Percentiles rank a stretch among this genome's conserved stretches.
Evolutionary conservation across 2,113 vertebrate genomes (phyloP).

Genomic region (Anarrhichthys ocellatus): DNA sequence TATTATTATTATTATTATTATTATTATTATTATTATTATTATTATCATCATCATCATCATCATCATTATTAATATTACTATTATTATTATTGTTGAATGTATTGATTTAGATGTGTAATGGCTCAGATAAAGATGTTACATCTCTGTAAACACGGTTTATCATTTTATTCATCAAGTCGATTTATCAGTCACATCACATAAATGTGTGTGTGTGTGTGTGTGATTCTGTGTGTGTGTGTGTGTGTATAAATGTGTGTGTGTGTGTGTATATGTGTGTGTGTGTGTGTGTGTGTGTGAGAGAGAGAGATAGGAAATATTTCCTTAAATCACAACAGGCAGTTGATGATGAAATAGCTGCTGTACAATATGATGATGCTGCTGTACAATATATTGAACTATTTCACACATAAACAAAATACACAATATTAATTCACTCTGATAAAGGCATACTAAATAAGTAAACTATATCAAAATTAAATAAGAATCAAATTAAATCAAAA

Average conservation of each 20-base stretch:
- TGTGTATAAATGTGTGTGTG: not conserved
- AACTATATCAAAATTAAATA: not conserved
- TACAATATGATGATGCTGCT: not conserved
- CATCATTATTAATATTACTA: not conserved
- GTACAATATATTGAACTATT: not conserved
- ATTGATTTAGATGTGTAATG: not conserved
- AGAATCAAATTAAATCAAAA: not conserved
- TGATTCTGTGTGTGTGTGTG: too few species aligned
- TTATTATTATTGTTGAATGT: not conserved
- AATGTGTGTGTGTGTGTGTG: not conserved
- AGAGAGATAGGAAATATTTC: not conserved
- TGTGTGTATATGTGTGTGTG: not conserved
- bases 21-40: not conserved
- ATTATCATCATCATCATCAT: not conserved
- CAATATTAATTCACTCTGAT: not conserved
- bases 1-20: not conserved
- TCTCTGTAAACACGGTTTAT: not conserved
- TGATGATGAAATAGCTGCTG: not conserved
- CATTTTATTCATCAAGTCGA: not conserved
- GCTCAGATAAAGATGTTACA: not conserved
- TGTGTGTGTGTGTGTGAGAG: not conserved
- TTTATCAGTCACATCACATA: not conserved
- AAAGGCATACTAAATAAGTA: not conserved
- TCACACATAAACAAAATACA: not conserved
- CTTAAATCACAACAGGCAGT: not conserved